A percentile compares a stretch with the other conserved stretches of the same genome.
Evolutionary conservation across 2,797 vertebrate species (phyloP).

Genomic region (Varecia variegata): DNA sequence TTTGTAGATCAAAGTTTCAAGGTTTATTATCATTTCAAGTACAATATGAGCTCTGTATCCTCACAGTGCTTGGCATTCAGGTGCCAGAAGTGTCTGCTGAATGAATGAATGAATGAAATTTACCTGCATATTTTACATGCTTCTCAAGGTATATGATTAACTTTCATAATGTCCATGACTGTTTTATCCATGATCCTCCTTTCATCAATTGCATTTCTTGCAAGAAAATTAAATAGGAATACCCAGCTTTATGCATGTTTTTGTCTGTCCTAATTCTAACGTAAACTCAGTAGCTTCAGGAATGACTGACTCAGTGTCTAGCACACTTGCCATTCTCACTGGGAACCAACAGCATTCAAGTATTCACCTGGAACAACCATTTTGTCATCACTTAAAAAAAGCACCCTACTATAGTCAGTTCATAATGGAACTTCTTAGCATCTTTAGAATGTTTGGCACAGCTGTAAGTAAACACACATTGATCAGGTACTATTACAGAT

Average conservation of each 20-base stretch:
- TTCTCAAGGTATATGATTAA: background rate
- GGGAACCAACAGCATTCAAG: background rate
- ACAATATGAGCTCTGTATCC: background rate
- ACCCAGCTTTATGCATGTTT: background rate
- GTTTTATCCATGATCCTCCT: background rate
- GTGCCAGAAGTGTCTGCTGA: background rate
- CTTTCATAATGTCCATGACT: background rate
- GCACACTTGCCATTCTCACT: background rate
- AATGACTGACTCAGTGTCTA: background rate
- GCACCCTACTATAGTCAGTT: background rate
- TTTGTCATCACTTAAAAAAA: slow-evolving; percentile 1
- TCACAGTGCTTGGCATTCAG: background rate
- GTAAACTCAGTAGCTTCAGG: background rate
- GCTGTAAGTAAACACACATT: background rate
- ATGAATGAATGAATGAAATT: background rate
- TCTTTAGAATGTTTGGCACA: background rate
- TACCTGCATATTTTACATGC: background rate
- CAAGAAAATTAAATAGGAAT: background rate
- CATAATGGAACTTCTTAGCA: background rate
- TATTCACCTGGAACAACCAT: background rate
- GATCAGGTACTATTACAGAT: background rate
- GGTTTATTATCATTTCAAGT: background rate
- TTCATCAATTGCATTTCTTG: background rate
- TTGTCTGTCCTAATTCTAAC: background rate
- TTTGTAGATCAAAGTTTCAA: background rate